phyloP scores from a whole-genome alignment of 2,888 invertebrate genomes.

The Diarsia dahlii region DNA sequence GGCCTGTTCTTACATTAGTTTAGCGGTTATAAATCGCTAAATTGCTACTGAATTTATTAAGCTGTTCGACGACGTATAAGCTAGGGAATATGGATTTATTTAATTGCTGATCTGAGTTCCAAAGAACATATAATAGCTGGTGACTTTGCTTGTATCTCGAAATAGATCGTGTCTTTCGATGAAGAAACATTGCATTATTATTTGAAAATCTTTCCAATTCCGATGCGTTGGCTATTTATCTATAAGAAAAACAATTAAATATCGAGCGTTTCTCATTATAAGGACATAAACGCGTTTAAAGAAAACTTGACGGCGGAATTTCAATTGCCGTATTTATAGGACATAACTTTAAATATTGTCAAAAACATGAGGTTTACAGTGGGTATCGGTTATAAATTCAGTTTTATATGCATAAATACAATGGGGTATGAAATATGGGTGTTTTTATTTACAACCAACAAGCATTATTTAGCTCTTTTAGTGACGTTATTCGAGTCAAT shows the following conservation, averaged over 20 bases:
- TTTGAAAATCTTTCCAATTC: neutral
- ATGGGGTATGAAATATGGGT: slow-evolving; percentile 61
- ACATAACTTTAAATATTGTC: slow-evolving; percentile 61
- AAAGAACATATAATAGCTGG: slow-evolving; percentile 30
- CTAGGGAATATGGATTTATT: slow-evolving; percentile 55
- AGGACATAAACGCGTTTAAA: slow-evolving; percentile 19
- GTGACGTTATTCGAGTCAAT: slow-evolving; percentile 59
- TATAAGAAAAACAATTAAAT: slow-evolving; percentile 6
- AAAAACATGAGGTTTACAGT: slow-evolving; percentile 54
- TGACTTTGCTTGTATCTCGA: slow-evolving; percentile 6
- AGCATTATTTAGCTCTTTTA: slow-evolving; percentile 49
- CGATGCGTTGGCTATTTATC: slow-evolving; percentile 13
- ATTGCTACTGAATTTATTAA: slow-evolving; percentile 62
- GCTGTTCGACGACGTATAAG: slow-evolving; percentile 40
- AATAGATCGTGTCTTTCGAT: slow-evolving; percentile 8
- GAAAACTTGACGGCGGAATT: slow-evolving; percentile 36
- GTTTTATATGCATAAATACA: slow-evolving; percentile 63
- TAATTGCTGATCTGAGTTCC: slow-evolving; percentile 47
- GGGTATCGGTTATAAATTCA: slow-evolving; percentile 60
- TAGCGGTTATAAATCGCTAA: slow-evolving; percentile 59
- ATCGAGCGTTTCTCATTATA: slow-evolving; percentile 2
- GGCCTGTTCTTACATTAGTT: slow-evolving; percentile 41
- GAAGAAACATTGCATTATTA: slow-evolving; percentile 4
- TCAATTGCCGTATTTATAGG: slow-evolving; percentile 54
- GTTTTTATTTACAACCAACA: slow-evolving; percentile 63